Percentiles rank a stretch among this genome's conserved stretches.
phyloP scores from a whole-genome alignment of 2,797 vertebrate species.

The Mallotus villosus region DNA sequence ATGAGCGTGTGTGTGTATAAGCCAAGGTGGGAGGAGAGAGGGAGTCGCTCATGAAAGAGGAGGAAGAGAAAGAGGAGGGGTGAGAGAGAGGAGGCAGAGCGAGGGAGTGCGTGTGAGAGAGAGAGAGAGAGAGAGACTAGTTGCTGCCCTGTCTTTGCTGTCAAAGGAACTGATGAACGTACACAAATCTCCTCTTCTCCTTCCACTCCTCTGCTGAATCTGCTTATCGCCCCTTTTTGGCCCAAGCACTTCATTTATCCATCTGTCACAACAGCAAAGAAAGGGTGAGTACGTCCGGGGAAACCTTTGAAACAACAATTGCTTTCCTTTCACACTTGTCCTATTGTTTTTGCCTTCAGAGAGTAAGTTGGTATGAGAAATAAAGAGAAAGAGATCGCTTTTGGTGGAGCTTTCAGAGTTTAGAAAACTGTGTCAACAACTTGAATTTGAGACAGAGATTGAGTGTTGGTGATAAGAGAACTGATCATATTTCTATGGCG shows the following conservation, averaged over 20 bases:
- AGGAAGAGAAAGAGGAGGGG: conserved; percentile 44
- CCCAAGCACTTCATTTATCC: conserved; percentile 44
- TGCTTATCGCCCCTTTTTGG: conserved; percentile 44
- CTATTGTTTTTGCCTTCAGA: conserved; percentile 21
- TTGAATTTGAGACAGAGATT: conserved; percentile 69
- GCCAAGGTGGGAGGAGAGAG: conserved; percentile 31
- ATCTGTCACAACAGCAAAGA: conserved; percentile 37
- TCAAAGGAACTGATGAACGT: conserved; percentile 70
- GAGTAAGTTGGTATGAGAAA: neutral
- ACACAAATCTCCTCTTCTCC: conserved; percentile 59
- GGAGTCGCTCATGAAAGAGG: conserved; percentile 20
- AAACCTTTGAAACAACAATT: conserved; percentile 22
- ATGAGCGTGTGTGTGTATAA: conserved; percentile 16
- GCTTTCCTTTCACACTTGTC: conserved; percentile 32
- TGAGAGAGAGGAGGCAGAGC: conserved; percentile 38
- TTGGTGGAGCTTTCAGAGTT: conserved; percentile 25
- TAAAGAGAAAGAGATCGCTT: conserved; percentile 24
- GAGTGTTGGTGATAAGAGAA: conserved; percentile 38
- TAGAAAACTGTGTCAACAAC: conserved; percentile 30
- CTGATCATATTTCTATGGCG: conserved; percentile 50
- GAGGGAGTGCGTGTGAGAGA: conserved; percentile 28
- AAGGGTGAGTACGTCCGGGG: conserved; percentile 66
- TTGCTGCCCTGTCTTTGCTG: conserved; percentile 69
- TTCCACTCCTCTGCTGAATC: conserved; percentile 40
- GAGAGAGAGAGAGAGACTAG: conserved; percentile 62